A percentile compares a stretch with the other conserved stretches of the same genome.
These are phyloP conservation scores for Ophion ventricosus DNA, from an alignment of 2,888 invertebrate genomes.

Conservation along the genomic window DNA sequence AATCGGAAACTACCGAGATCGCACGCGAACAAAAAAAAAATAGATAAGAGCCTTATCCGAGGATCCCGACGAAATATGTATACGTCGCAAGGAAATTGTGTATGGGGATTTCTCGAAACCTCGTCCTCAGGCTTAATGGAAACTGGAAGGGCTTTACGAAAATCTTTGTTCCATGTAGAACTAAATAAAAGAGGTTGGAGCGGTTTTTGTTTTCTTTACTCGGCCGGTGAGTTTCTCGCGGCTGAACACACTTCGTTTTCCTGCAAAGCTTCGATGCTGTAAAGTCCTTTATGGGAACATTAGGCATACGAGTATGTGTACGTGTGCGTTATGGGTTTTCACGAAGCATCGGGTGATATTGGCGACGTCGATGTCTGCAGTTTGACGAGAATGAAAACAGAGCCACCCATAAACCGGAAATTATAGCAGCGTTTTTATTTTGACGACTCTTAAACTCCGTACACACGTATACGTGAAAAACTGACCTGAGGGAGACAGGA, in stretches of 20 bases:
- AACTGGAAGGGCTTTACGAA: slow-evolving; percentile 5
- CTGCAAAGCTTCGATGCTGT: neutral
- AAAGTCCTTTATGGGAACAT: neutral
- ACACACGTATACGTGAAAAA: too few relatives aligned
- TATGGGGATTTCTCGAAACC: neutral
- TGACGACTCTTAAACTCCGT: too few relatives aligned
- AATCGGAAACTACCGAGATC: slow-evolving; percentile 2
- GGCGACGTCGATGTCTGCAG: neutral
- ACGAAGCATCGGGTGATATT: neutral
- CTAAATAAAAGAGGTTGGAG: neutral
- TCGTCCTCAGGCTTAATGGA: slow-evolving; percentile 9
- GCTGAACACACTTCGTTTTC: neutral
- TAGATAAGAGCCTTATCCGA: slow-evolving; percentile 17
- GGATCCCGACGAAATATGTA: slow-evolving; percentile 22
- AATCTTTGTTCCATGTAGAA: slow-evolving; percentile 3
- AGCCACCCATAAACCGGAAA: too few relatives aligned
- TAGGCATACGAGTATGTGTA: neutral
- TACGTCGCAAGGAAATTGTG: slow-evolving; percentile 19
- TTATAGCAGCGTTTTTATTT: too few relatives aligned
- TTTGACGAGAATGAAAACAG: neutral
- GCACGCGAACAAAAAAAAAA: slow-evolving; percentile 8
- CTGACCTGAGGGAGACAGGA: too few relatives aligned
- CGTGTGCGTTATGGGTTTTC: neutral
- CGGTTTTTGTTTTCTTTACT: neutral
- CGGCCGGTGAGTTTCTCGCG: neutral